Base-by-base conservation (phyloP, 1,140 invertebrate species). In the Melitaea cinxia region DNA sequence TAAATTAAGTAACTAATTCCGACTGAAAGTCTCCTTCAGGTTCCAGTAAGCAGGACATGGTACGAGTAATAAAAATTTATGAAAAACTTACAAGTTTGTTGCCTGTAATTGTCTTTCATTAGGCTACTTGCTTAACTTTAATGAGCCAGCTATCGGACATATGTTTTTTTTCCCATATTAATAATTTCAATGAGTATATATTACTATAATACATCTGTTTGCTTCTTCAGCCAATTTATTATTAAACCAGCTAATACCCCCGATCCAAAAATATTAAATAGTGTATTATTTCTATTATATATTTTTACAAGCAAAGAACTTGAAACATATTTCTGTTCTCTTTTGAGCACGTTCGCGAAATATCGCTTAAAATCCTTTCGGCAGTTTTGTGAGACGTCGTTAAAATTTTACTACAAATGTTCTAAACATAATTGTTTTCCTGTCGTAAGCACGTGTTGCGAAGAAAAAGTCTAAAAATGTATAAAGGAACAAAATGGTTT, bases 161-260 rank as follows among this genome's bases (percentile, higher is more conserved):
- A 50, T 67, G 65, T 28, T 61, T 52, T 4, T 4, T 39, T 67
- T 57, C 65, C 30, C 37, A 53, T 58, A 67, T 67, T 62, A 56
- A 62, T 67, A 56, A 61, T 62, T 62, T 52, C 47, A 59, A 42
- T 59, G 17, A 19, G 39, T 45, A 45, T 17, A n/a, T 45, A 45
- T 45, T 45, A 12, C 39, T 15, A 45, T 45, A 45, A 45, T 45
- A 45, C 39, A 45, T 15, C 39, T 45, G 39, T 5, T 17, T 17
- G 5, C 39, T 12, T 15, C 39, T 17, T 45, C 7, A 19, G 39
- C 6, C 39, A 19, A 45, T 45, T 45, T 45, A 45, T 19, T 45
- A 45, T 45, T 45, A 19, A 45, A 30, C 37, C 30, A 58, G 12
- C 26, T 47, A 23, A 58, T 5, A 19, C n/a, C 56, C 24, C 12